Evolutionary conservation across 2,113 vertebrate genomes (phyloP).

Genomic region (Deroptyus accipitrinus): DNA sequence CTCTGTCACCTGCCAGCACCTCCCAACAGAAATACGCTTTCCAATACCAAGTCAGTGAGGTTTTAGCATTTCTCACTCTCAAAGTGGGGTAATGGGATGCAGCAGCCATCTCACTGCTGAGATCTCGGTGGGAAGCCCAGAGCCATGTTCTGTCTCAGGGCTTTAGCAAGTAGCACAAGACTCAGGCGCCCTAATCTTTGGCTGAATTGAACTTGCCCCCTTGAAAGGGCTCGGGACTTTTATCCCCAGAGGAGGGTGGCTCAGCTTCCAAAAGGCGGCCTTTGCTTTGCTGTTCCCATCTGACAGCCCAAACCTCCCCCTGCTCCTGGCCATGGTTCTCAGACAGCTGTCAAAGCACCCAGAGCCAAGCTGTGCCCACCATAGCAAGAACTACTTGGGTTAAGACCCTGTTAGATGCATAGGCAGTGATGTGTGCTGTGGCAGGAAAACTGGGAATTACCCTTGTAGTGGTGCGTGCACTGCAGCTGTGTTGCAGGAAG

Average conservation of each 20-base stretch:
- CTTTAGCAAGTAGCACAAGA: neutral
- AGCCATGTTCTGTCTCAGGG: neutral
- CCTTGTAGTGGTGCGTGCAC: rapidly evolving
- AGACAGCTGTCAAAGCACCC: neutral
- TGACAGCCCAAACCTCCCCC: neutral
- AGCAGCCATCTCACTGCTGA: neutral
- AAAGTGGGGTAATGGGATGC: neutral
- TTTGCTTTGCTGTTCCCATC: neutral
- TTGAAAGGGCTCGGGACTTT: neutral
- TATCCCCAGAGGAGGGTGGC: neutral
- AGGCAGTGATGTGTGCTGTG: neutral
- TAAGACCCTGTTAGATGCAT: neutral
- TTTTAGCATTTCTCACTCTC: neutral
- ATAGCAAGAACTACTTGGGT: neutral
- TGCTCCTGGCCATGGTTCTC: neutral
- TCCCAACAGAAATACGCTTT: neutral
- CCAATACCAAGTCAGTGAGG: neutral
- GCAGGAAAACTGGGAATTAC: neutral
- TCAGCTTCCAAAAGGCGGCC: neutral
- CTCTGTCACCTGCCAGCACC: neutral
- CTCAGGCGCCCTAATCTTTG: neutral
- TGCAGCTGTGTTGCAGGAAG: neutral
- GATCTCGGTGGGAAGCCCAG: neutral
- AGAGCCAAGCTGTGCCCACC: neutral
- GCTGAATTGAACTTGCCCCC: neutral